These are phyloP conservation scores for Dolichoris vasculosae DNA, from an alignment of 1,140 invertebrate species.

Conservation along the genomic window DNA sequence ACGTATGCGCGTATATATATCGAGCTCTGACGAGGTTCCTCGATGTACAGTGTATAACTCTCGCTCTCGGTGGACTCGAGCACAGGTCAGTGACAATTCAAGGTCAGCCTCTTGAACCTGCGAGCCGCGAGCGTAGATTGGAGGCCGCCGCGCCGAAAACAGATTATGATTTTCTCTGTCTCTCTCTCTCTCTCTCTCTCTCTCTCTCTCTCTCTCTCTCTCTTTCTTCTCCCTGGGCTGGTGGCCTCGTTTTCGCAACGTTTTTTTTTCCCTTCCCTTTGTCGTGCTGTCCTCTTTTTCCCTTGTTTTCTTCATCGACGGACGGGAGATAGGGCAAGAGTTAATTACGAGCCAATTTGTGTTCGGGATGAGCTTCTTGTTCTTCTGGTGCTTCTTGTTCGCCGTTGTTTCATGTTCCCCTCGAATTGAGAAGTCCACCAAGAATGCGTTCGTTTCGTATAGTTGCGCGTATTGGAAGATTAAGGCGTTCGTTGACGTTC, in stretches of 20 bases:
- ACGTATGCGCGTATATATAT: not conserved
- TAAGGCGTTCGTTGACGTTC: not conserved
- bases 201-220: not conserved
- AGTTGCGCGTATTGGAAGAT: not conserved
- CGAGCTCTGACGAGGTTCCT: not conserved
- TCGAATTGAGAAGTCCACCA: not conserved
- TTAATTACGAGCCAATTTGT: slow-evolving; percentile 32
- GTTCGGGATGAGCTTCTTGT: slow-evolving; percentile 13
- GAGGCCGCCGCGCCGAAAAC: slow-evolving; percentile 30
- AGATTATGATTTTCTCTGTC: slow-evolving; percentile 22
- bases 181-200: slow-evolving; percentile 13
- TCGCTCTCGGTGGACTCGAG: slow-evolving; percentile 33
- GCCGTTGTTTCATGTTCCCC: not conserved
- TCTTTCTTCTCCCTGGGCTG: not conserved
- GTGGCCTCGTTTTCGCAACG: slow-evolving; percentile 39
- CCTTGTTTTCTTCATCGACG: not conserved
- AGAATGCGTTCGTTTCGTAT: not conserved
- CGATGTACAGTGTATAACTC: slow-evolving; percentile 1
- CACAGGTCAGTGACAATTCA: slow-evolving; percentile 52
- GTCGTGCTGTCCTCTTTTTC: not conserved
- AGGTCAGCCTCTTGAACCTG: slow-evolving; percentile 52
- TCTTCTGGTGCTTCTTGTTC: not conserved
- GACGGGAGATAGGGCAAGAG: not conserved
- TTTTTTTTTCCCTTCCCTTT: not conserved
- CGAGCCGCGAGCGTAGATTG: slow-evolving; percentile 1